These are phyloP conservation scores for Polylopha cassiicola DNA, from an alignment of 2,888 invertebrate genomes.

Conservation along the genomic window DNA sequence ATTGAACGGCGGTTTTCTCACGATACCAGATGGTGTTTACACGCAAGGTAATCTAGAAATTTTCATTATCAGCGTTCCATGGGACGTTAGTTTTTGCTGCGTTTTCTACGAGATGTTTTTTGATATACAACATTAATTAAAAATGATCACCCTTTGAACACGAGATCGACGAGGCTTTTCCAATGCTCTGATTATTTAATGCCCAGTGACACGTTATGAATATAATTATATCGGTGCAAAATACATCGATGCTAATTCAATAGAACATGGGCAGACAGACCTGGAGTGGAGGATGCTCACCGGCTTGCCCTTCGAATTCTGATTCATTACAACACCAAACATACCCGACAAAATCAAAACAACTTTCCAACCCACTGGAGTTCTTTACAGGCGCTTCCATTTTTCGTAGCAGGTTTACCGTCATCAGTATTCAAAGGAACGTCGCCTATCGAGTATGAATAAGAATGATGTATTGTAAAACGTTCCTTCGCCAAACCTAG, in stretches of 20 bases:
- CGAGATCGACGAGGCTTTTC: slow-evolving; percentile 1
- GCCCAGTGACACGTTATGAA: slow-evolving; percentile 6
- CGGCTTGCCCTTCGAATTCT: slow-evolving; percentile 54
- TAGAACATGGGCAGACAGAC: slow-evolving; percentile 53
- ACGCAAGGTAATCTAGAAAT: slow-evolving; percentile 25
- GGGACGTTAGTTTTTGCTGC: slow-evolving; percentile 13
- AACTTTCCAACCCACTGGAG: slow-evolving; percentile 24
- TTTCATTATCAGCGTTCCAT: slow-evolving; percentile 10
- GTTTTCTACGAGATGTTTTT: slow-evolving; percentile 9
- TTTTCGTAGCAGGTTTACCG: slow-evolving; percentile 35
- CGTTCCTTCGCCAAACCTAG: slow-evolving; percentile 55
- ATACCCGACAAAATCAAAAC: slow-evolving; percentile 44
- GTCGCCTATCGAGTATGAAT: slow-evolving; percentile 46
- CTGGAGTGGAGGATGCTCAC: slow-evolving; percentile 53
- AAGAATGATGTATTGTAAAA: slow-evolving; percentile 59
- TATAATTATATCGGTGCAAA: slow-evolving; percentile 25
- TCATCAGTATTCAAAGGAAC: slow-evolving; percentile 60
- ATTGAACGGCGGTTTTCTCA: slow-evolving; percentile 58
- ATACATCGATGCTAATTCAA: slow-evolving; percentile 49
- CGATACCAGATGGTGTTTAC: slow-evolving; percentile 37
- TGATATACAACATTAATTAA: slow-evolving; percentile 9
- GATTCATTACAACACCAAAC: slow-evolving; percentile 51
- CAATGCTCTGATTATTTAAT: no score
- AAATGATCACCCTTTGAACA: slow-evolving; percentile 11
- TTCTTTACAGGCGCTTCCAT: slow-evolving; percentile 30